Base-by-base conservation (phyloP, 92 coral and sea anemone species). In the Epizoanthus ramosus region DNA sequence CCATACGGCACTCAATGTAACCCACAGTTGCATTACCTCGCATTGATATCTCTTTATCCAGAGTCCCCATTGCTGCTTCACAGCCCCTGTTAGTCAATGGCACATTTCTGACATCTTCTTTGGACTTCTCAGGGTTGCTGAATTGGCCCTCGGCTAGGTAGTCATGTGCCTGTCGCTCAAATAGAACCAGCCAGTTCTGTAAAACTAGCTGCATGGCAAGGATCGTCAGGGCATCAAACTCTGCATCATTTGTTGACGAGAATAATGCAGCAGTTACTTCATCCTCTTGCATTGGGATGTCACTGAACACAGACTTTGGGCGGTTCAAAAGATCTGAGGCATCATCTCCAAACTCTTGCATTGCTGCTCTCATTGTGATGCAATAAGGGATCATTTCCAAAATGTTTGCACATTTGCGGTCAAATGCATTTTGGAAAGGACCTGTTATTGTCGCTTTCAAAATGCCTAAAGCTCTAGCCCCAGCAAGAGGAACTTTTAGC, bases 351-450 rank as follows among this genome's bases (percentile, higher is more conserved):
- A 56, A 17, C n/a, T 75, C 66, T 22, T 75, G 59, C 35, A 75
- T 21, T 23, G 80, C 80, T 28, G 67, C 80, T 57, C 53, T 75
- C 66, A 75, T 53, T 8, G 80, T 75, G 3, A 75, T 12, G 3
- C 65, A 53, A n/a, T 52, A 75, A 13, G 66, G 67, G 15, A 75
- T 65, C 80, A 75, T 75, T 9, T 75, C 50, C 7, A 75, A 28
- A 31, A 75, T 75, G 54, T 75, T 75, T 14, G 33, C 25, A 12
- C 80, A 75, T 53, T 23, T 22, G 2, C 66, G 33, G 18, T 75
- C 80, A 52, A 75, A 75, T 3, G 65, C 80, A 75, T 53, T n/a
- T 50, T 75, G 80, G 17, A 74, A 70, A 1, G 80, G 80, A 16
- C 80, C 80, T 23, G 80, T 74, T 53, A 74, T 16, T 19, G 58